Evolutionary conservation across 2,888 invertebrate genomes (phyloP).

Genomic region (Papilio protenor): DNA sequence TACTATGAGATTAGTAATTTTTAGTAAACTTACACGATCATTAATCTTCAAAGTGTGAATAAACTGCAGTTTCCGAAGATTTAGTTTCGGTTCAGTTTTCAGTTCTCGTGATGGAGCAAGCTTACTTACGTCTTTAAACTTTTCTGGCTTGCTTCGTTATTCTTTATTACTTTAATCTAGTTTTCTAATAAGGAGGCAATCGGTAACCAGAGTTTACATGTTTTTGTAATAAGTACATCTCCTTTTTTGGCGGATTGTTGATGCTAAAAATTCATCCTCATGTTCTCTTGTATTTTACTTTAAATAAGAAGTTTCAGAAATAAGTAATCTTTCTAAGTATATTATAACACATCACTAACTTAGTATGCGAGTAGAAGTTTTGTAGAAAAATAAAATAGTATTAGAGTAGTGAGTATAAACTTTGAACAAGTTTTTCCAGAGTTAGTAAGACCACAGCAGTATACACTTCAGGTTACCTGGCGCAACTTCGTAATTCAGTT

Average conservation of each 20-base stretch:
- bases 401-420: constrained; percentile 18
- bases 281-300: background rate
- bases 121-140: background rate
- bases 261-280: background rate
- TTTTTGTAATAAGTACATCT: background rate
- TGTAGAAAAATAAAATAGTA: constrained; percentile 24
- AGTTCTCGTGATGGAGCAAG: constrained; percentile 5
- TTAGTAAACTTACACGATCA: background rate
- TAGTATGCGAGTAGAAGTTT: constrained; percentile 17
- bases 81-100: constrained; percentile 21
- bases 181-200: background rate
- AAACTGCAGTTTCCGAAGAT: constrained; percentile 6
- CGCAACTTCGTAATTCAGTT: constrained; percentile 22
- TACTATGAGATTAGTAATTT: background rate
- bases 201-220: background rate
- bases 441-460: constrained; percentile 20
- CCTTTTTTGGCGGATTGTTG: background rate
- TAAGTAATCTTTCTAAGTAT: background rate
- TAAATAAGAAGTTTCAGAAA: background rate
- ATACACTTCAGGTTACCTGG: constrained; percentile 19
- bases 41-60: background rate
- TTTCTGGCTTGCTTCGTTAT: background rate
- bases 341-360: constrained; percentile 20
- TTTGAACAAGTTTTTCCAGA: constrained; percentile 15
- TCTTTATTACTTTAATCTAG: background rate